A percentile compares a stretch with the other conserved stretches of the same genome.
phyloP scores from a whole-genome alignment of 2,888 invertebrate species.

The Morpho deidamia region DNA sequence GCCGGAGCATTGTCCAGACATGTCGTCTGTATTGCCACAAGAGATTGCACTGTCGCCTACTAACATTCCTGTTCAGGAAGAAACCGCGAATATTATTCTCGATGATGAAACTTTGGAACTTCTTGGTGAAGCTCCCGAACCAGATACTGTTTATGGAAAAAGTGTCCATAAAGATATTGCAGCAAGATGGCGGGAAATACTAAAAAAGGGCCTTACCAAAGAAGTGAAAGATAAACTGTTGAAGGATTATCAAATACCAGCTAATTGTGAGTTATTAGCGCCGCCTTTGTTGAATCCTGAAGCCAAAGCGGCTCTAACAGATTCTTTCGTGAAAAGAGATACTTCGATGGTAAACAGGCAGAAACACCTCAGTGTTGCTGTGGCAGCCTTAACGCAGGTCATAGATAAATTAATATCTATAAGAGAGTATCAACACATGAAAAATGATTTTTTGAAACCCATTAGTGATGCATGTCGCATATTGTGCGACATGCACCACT shows the following conservation, averaged over 20 bases:
- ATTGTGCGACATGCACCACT: background rate
- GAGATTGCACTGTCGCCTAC: too few relatives aligned
- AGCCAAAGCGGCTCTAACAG: background rate
- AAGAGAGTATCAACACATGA: background rate
- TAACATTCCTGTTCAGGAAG: too few relatives aligned
- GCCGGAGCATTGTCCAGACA: too few relatives aligned
- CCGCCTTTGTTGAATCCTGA: background rate
- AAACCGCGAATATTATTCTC: too few relatives aligned
- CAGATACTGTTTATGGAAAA: background rate
- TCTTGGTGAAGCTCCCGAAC: conserved; percentile 7
- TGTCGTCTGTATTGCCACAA: too few relatives aligned
- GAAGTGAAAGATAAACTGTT: background rate
- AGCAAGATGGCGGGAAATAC: background rate
- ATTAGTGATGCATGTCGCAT: background rate
- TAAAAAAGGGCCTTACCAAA: background rate
- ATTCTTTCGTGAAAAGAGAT: background rate
- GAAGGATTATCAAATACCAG: background rate
- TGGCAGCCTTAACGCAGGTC: background rate
- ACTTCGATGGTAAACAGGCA: background rate
- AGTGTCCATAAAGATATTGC: background rate
- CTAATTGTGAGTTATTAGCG: background rate
- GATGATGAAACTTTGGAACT: background rate
- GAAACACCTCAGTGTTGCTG: background rate
- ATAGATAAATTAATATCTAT: background rate
- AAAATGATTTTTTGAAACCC: background rate